A percentile compares a stretch with the other conserved stretches of the same genome.
phyloP scores from a whole-genome alignment of 2,888 invertebrate species.

The Mermis nigrescens region DNA sequence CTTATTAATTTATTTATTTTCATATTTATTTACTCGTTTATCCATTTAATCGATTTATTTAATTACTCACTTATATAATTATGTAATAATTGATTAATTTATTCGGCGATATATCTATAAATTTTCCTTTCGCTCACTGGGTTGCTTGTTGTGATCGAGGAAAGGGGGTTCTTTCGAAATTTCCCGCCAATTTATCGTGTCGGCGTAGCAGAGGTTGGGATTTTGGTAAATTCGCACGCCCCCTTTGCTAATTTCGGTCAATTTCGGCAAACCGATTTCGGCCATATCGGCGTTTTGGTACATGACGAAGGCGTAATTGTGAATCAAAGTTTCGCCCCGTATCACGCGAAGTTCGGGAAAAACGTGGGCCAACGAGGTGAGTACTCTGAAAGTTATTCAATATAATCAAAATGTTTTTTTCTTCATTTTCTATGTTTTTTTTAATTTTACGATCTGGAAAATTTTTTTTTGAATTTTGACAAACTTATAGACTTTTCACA shows the following conservation, averaged over 20 bases:
- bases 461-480: too few species aligned
- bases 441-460: too few species aligned
- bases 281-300: constrained; percentile 50
- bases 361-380: constrained; percentile 52
- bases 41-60: neutral
- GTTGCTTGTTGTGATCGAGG: neutral
- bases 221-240: constrained; percentile 77
- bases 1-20: too few species aligned
- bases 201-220: constrained; percentile 64
- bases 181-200: constrained; percentile 71
- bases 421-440: too few species aligned
- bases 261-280: constrained; percentile 31
- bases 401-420: too few species aligned
- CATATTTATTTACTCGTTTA: too few species aligned
- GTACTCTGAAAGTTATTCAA: constrained; percentile 46
- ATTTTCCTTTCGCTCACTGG: too few species aligned
- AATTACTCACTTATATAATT: neutral
- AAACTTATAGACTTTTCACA: too few species aligned
- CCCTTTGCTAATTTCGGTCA: constrained; percentile 39
- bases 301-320: constrained; percentile 65
- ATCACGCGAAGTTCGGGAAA: constrained; percentile 87
- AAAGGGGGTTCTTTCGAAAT: constrained; percentile 38
- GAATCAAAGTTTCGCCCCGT: constrained; percentile 61
- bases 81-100: neutral
- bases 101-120: neutral